phyloP scores from a whole-genome alignment of 2,113 vertebrate species.

The Channa maculata region DNA sequence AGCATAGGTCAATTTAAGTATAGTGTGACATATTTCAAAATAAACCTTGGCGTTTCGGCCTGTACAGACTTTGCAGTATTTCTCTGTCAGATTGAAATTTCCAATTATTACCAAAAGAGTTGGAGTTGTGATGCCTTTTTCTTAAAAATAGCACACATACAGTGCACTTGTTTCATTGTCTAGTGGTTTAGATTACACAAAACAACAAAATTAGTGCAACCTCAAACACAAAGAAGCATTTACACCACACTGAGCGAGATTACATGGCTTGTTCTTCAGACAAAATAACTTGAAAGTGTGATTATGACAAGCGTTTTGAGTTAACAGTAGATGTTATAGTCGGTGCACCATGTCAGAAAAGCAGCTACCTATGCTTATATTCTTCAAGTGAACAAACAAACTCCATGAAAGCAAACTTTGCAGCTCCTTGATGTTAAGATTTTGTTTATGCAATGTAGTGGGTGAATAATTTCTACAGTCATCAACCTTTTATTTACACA shows the following conservation, averaged over 20 bases:
- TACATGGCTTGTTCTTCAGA: neutral
- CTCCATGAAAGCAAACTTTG: constrained; percentile 27
- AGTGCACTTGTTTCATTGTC: neutral
- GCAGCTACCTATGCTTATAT: constrained; percentile 24
- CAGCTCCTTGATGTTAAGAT: constrained; percentile 33
- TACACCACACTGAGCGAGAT: neutral
- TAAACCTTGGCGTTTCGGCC: neutral
- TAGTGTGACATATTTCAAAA: constrained; percentile 12
- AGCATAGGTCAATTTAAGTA: constrained; percentile 9
- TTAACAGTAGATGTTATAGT: constrained; percentile 21
- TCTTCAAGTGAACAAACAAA: constrained; percentile 38
- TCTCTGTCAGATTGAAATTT: neutral
- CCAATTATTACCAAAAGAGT: neutral
- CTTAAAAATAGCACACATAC: neutral
- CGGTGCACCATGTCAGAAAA: neutral
- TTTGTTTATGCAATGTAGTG: constrained; percentile 26
- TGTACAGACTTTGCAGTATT: neutral
- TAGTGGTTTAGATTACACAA: neutral
- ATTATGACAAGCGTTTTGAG: constrained; percentile 5
- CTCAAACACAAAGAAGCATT: neutral
- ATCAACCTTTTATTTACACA: constrained; percentile 45
- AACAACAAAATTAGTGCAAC: neutral
- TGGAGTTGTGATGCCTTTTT: no score
- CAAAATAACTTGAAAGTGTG: constrained; percentile 2
- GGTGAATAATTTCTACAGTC: constrained; percentile 46